A percentile compares a stretch with the other conserved stretches of the same genome.
Conservation (phyloP, 2,797 vertebrate genomes). For the Halcyon smyrnensis region DNA sequence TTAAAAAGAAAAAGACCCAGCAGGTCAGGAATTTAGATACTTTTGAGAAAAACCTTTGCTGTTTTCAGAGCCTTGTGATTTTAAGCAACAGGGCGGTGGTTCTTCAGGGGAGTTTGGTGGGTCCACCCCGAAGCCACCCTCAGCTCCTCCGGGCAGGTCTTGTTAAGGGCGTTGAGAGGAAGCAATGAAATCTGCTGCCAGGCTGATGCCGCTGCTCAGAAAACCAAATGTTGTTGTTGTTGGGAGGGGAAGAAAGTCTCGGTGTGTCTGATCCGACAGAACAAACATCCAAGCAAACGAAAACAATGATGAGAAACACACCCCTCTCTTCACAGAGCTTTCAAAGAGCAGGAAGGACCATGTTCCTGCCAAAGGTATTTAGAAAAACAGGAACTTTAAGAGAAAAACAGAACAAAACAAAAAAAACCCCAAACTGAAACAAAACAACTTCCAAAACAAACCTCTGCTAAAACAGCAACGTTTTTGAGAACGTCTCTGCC, state of each 20-base stretch:
- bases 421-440: no score
- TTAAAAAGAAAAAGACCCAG: neutral
- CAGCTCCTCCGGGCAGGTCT: rapidly evolving
- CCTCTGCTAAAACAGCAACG: neutral
- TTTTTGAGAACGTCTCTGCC: neutral
- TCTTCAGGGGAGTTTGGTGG: neutral
- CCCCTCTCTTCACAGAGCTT: neutral
- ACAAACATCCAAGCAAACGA: neutral
- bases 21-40: neutral
- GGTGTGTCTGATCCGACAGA: rapidly evolving
- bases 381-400: neutral
- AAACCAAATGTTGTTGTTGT: neutral
- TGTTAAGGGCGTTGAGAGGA: neutral
- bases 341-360: neutral
- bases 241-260: neutral
- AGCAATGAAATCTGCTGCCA: neutral
- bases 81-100: neutral
- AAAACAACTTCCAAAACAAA: neutral
- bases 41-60: neutral
- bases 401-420: neutral
- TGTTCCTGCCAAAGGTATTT: neutral
- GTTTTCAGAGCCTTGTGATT: neutral
- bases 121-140: neutral
- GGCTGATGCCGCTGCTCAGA: neutral
- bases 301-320: neutral